Evolutionary conservation across 1,140 invertebrate genomes (phyloP), one percentile per base, ranked within the genome.

Genomic region (Chymomyza costata): DNA sequence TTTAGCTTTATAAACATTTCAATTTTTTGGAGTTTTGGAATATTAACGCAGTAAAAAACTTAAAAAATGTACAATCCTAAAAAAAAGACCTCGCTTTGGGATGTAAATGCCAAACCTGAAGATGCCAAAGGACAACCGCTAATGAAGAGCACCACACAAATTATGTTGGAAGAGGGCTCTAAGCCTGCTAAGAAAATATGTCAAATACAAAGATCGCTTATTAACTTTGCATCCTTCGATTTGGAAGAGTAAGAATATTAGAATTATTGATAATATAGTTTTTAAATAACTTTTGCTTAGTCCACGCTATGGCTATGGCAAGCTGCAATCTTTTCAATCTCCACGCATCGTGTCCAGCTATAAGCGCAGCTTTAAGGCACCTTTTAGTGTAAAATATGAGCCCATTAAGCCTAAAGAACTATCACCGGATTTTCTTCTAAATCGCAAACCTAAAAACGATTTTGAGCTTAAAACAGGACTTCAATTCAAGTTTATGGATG

Each of bases 151-250:
- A 80, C 73, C 35, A 80, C 73, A 2, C 67, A 73, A 15, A 34
- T 55, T 0, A 80, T 80, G 73, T 40, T 80, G 3, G 73, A 80
- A 28, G 34, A 61, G 31, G 67, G 73, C 1, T 46, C 59, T 8
- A 59, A 38, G 5, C 59, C 46, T 5, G 21, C 54, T 6, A 62
- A 50, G 2, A 40, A 47, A 0, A 17, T 67, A 6, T 56, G 56
- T 19, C 25, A 37, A 7, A 43, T 54, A 7, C 43, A 61, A 5
- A 54, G 51, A 14, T 81, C 81, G 14, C 14, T 80, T 16, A 41
- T 80, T 13, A 80, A 80, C 44, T 65, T 80, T 52, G 51, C 64
- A 32, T 73, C 73, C 5, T 80, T 80, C 14, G 68, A 71, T 10
- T 68, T 80, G 73, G 64, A 73, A 2, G 68, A 80, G 73, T 80